These are phyloP conservation scores for Todiramphus saurophagus DNA, from an alignment of 2,113 vertebrate species.

Conservation along the genomic window DNA sequence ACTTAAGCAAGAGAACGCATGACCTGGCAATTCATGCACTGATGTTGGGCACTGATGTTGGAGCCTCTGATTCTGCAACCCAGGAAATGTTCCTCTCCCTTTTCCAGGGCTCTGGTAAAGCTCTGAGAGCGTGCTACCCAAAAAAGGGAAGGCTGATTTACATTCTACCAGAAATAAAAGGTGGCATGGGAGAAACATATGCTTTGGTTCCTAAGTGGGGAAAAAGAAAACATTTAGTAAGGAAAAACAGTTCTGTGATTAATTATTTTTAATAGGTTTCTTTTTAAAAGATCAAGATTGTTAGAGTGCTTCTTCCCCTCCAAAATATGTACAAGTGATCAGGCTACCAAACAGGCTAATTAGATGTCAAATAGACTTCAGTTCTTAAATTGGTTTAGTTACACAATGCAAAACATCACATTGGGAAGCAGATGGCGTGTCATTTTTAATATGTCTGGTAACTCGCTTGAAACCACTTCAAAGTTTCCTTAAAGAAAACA, in stretches of 20 bases:
- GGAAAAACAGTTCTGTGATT: conserved; percentile 41
- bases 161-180: conserved; percentile 27
- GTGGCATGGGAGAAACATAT: conserved; percentile 29
- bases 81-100: background rate
- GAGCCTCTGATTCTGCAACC: background rate
- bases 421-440: conserved; percentile 65
- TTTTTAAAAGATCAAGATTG: conserved; percentile 36
- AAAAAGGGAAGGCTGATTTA: conserved; percentile 14
- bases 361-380: conserved; percentile 67
- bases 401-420: conserved; percentile 64
- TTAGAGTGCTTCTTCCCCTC: conserved; percentile 10
- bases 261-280: conserved; percentile 64
- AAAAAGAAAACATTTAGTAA: conserved; percentile 41
- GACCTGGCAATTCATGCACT: background rate
- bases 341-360: conserved; percentile 63
- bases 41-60: background rate
- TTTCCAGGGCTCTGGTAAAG: background rate
- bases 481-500: conserved; percentile 56
- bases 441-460: conserved; percentile 61
- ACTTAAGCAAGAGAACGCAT: background rate
- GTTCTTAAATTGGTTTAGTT: conserved; percentile 59
- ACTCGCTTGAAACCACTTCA: conserved; percentile 54
- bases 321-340: conserved; percentile 53
- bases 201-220: background rate
- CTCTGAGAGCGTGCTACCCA: background rate